Evolutionary conservation across 2,113 vertebrate species (phyloP), one percentile per base, ranked within the genome.

Genomic region (Penelope pileata): DNA sequence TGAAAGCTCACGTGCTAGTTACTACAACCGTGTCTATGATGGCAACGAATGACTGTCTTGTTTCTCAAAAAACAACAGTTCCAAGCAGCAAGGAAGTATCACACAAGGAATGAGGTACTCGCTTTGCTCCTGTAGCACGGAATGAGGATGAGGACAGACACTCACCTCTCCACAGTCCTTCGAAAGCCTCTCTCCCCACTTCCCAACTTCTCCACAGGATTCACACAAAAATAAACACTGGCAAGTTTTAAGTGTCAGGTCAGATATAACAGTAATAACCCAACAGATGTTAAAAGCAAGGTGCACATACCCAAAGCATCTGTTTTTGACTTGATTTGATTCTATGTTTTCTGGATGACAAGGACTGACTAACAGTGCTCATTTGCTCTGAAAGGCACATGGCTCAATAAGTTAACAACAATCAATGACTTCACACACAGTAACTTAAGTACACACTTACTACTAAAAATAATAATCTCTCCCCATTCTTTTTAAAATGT

Each of bases 111-210:
- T 30, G 17, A 51, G 53, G 58, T 54, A 12, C 26, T 15, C 0
- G 1, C n/a, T 12, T 21, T 42, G 38, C 22, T 85, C 7, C 16
- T 58, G 10, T 6, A 1, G 0, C 32, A 72, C 8, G 14, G 63
- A 29, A 15, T 4, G 36, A 74, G 56, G 58, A 15, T 3, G 29
- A 79, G 58, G 60, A 7, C 43, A 64, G 47, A 15, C 74, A 53
- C 45, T 12, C 54, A 36, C 7, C 30, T n/a, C 83, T 48, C 48
- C 4, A 27, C 29, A 64, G 38, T 2, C 34, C n/a, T 21, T 32
- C 26, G 7, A 24, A 23, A 32, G 40, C 32, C 13, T 23, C 68
- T 29, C 19, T 72, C 67, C 67, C 38, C 1, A 0, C 21, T 70
- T n/a, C 47, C 40, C 24, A 63, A 18, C 79, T 18, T 80, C 34